Conservation (phyloP, 2,113 vertebrate species). For the Phyllopteryx taeniolatus region DNA sequence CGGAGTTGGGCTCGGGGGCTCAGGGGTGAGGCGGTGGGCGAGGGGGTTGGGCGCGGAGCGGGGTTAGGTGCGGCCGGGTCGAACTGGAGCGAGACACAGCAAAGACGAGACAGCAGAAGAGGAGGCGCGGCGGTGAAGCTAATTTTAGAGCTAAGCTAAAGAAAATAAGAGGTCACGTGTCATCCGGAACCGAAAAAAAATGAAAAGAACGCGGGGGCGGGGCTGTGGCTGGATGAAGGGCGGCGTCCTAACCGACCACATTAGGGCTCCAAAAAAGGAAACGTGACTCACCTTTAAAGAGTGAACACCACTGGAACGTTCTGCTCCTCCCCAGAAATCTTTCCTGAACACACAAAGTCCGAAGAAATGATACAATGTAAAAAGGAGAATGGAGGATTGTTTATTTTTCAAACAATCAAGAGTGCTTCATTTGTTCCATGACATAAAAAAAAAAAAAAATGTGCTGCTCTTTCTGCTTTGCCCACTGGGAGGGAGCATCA, state of each 20-base stretch:
- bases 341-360: not conserved
- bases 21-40: not conserved
- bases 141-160: no score
- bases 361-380: not conserved
- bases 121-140: not conserved
- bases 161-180: no score
- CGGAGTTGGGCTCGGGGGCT: conserved; percentile 30
- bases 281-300: conserved; percentile 31
- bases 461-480: no score
- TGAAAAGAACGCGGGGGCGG: not conserved
- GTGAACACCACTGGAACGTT: not conserved
- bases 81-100: conserved; percentile 29
- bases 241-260: conserved; percentile 13
- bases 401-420: no score
- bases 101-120: conserved; percentile 4
- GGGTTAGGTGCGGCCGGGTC: not conserved
- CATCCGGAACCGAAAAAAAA: no score
- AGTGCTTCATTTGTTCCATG: no score
- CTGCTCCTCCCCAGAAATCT: not conserved
- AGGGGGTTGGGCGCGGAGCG: not conserved
- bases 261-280: conserved; percentile 20
- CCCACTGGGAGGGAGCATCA: no score
- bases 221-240: conserved; percentile 5
- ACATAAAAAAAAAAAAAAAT: no score
- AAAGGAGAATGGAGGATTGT: not conserved